Base-by-base conservation (phyloP, 2,113 vertebrate genomes). In the Salminus brasiliensis region DNA sequence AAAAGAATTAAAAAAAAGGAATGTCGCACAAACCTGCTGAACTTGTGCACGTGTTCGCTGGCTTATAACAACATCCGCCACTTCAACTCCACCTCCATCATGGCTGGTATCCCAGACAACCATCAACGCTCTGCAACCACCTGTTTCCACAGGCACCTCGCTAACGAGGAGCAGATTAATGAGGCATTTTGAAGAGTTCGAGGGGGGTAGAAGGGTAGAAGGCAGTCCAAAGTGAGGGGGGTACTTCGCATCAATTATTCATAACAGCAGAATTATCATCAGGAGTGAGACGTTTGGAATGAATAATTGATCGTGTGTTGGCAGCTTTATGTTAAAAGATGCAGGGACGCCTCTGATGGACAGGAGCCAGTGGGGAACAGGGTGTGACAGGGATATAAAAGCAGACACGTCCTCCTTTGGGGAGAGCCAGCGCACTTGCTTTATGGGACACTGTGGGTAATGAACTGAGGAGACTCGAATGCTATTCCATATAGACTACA, bases 241-340 rank as follows among this genome's bases (percentile, higher is more conserved):
- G 88, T 89, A 80, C 87, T 68, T 81, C 57, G 81, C 83, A 92
- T 94, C 89, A 91, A 94, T 92, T 92, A 93, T 94, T 93, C 88
- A 94, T 92, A 84, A 74, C 84, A 78, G 81, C 84, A 87, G 89
- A 91, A 93, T 93, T 92, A 94, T 91, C 90, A 93, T 93, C 87
- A 92, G 88, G 85, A 73, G 87, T 80, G 87, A 90, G 90, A 88
- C 86, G 85, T 91, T 91, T 89, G 85, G 82, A 79, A 93, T 94
- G 88, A 94, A 94, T 93, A 92, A 94, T 93, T 92, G 87, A 94
- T 93, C 65, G 30, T 23, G 73, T 89, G 88, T 89, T 60, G 83
- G 88, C 89, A 90, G 90, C 85, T 89, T 89, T 88, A 87, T 89
- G 90, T 91, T 88, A 91, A 91, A 92, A 88, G 78, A 81, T 88